These are phyloP conservation scores for Brachylomia viminalis DNA, from an alignment of 2,888 invertebrate genomes.

Conservation along the genomic window DNA sequence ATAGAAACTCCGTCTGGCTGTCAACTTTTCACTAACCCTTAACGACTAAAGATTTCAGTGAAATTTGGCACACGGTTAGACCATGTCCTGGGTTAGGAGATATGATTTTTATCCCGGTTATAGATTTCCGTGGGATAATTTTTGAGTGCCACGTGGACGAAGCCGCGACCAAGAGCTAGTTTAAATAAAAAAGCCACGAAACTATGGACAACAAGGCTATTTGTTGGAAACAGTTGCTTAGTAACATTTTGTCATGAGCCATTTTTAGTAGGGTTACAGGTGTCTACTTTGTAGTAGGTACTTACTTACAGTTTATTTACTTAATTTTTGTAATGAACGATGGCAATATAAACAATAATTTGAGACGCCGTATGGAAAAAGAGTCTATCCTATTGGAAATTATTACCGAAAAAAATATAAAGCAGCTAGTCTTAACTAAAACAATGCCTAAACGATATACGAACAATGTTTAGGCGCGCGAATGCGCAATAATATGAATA, in stretches of 20 bases:
- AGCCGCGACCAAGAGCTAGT: not conserved
- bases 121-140: not conserved
- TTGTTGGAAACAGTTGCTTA: not conserved
- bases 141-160: not conserved
- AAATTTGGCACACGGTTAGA: not conserved
- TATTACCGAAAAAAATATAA: not conserved
- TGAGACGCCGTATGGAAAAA: not conserved
- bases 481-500: not conserved
- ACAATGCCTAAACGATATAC: not conserved
- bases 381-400: not conserved
- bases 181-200: not conserved
- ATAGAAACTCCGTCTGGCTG: not conserved
- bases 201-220: not conserved
- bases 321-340: conserved; percentile 6
- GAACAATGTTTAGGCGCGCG: not conserved
- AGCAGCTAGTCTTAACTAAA: not conserved
- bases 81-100: not conserved
- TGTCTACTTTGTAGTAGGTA: conserved; percentile 12
- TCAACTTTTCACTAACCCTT: not conserved
- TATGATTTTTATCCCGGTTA: not conserved
- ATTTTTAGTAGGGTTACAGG: conserved; percentile 29
- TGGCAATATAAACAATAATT: not conserved
- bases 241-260: conserved; percentile 28
- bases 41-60: not conserved
- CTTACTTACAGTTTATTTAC: conserved; percentile 4